These are phyloP conservation scores for Forbesichthys agassizii DNA, from an alignment of 2,113 vertebrate species.

Conservation along the genomic window DNA sequence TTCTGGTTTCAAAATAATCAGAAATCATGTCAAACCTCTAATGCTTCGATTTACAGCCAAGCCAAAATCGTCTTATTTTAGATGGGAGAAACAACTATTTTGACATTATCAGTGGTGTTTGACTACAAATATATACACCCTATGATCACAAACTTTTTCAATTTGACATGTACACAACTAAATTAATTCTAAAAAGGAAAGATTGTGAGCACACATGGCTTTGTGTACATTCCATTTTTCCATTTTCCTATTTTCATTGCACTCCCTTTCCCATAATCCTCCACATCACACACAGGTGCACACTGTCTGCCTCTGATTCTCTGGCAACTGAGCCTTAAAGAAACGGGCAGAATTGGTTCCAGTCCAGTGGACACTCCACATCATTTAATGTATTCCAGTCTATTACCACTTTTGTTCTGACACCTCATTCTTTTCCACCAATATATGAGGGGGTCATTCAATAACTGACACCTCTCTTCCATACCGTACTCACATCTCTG, in stretches of 20 bases:
- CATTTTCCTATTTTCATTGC: slow-evolving; percentile 11
- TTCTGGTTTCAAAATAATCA: too few species aligned
- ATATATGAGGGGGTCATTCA: slow-evolving; percentile 76
- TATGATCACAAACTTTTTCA: neutral
- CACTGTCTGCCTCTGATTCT: slow-evolving; percentile 33
- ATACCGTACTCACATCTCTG: slow-evolving; percentile 74
- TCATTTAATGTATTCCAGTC: slow-evolving; percentile 79
- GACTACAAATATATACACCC: neutral
- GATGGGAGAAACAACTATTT: too few species aligned
- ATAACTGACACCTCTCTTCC: slow-evolving; percentile 79
- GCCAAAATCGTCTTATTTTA: too few species aligned
- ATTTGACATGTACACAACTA: neutral
- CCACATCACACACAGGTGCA: slow-evolving; percentile 30
- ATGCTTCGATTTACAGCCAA: too few species aligned
- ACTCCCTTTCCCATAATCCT: slow-evolving; percentile 35
- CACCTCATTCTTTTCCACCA: slow-evolving; percentile 76
- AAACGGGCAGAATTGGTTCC: slow-evolving; percentile 71
- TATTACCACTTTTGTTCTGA: slow-evolving; percentile 77
- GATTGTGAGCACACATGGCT: slow-evolving; percentile 14
- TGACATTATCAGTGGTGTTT: neutral
- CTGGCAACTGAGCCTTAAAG: slow-evolving; percentile 61
- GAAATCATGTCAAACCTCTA: too few species aligned
- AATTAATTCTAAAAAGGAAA: slow-evolving; percentile 6
- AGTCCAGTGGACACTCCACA: slow-evolving; percentile 65
- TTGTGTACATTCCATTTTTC: slow-evolving; percentile 42